Conservation (phyloP, 2,888 invertebrate genomes). For the Galerucella calmariensis region DNA sequence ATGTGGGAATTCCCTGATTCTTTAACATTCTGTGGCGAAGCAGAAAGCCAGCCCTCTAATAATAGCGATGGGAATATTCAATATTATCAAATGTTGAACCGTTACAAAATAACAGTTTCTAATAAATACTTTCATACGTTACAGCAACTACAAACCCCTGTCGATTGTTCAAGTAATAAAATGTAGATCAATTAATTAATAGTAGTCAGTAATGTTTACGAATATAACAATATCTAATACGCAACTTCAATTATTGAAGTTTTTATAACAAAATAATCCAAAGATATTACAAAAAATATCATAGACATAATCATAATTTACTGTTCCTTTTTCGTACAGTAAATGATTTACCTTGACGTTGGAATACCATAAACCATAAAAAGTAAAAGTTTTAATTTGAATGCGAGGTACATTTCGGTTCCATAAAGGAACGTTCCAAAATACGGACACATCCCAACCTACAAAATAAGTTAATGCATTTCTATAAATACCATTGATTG, state of each 20-base stretch:
- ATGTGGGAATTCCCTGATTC: conserved; percentile 46
- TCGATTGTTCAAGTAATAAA: too few relatives aligned
- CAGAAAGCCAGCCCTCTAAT: conserved; percentile 1
- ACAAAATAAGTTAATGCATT: conserved; percentile 37
- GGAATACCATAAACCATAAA: neutral
- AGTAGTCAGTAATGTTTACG: too few relatives aligned
- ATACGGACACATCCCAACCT: conserved; percentile 6
- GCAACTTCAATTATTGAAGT: too few relatives aligned
- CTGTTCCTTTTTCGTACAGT: too few relatives aligned
- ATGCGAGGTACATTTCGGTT: neutral
- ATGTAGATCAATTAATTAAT: too few relatives aligned
- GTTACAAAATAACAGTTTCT: neutral
- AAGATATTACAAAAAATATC: too few relatives aligned
- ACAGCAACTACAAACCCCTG: too few relatives aligned
- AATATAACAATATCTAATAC: too few relatives aligned
- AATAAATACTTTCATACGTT: too few relatives aligned
- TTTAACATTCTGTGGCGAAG: conserved; percentile 37
- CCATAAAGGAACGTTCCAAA: conserved; percentile 3
- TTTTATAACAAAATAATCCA: too few relatives aligned
- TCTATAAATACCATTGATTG: conserved; percentile 45
- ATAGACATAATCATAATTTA: too few relatives aligned
- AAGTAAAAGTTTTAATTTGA: conserved; percentile 1
- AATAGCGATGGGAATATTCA: neutral
- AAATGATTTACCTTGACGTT: neutral
- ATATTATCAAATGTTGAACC: neutral